Base-by-base conservation (phyloP, 2,888 invertebrate species). In the Bombyx huttoni region DNA sequence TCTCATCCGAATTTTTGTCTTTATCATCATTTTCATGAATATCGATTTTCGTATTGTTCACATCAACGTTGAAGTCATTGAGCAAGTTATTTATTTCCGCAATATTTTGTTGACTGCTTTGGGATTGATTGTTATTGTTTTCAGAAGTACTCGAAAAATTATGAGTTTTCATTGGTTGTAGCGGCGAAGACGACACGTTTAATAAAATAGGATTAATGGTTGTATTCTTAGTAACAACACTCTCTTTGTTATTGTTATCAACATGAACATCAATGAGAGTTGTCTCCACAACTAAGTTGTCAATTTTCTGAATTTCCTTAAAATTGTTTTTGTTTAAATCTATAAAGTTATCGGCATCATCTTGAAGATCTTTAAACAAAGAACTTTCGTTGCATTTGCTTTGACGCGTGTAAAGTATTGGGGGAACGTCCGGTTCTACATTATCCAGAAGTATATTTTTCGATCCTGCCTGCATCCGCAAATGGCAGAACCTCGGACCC, bases 361-460 rank as follows among this genome's bases (percentile, higher is more conserved):
- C 87, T 54, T 71, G 74, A 34, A 85, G 73, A 58, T 86, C 86
- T 75, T 87, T 87, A 55, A 85, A 86, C 52, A 87, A 74, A 1
- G 81, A 73, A 57, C 78, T 85, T 60, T 89, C 89, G 56, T 81
- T 85, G 55, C 83, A 85, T 59, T 85, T 89, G 57, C 82, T 89
- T 57, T 91, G 91, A 9, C 91, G 84, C 55, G 92, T 92, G 63
- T 94, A 95, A 47, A 95, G 81, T 40, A 95, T 91, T 0, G 94
- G 94, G 12, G 93, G 91, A 34, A 93, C 90, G 58, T 90, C 90
- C 48, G 92, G 91, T 61, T 93, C 93, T 40, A 93, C 92, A 64
- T 94, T 95, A 74, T 95, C 95, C 33, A 95, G 81, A 7, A 95
- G 81, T 64, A 95, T 94, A 72, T 95, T 95, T 69, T 93, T 94